These are phyloP conservation scores for Distichodus sexfasciatus DNA, from an alignment of 2,797 vertebrate genomes.

Conservation along the genomic window DNA sequence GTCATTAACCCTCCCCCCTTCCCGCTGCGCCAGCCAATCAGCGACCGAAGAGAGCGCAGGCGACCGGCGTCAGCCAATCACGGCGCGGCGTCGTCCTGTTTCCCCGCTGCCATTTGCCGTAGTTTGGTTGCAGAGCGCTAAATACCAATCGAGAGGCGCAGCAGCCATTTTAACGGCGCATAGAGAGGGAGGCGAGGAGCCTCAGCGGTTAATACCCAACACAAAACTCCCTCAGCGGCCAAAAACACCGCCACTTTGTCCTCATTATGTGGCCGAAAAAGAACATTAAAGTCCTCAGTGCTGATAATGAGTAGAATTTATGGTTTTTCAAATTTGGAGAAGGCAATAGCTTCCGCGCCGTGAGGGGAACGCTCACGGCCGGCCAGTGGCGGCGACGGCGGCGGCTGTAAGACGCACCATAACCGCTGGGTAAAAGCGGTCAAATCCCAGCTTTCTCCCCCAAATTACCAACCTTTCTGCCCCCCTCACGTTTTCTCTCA, in stretches of 20 bases:
- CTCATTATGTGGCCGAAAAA: no score
- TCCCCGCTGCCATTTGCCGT: slow-evolving; percentile 62
- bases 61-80: slow-evolving; percentile 57
- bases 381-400: no score
- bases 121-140: slow-evolving; percentile 77
- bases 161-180: slow-evolving; percentile 79
- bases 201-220: slow-evolving; percentile 17
- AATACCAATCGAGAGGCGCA: slow-evolving; percentile 75
- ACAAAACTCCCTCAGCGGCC: neutral
- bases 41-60: slow-evolving; percentile 13
- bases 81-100: slow-evolving; percentile 37
- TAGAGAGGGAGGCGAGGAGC: slow-evolving; percentile 56
- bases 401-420: no score
- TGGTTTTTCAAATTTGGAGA: no score
- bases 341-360: no score
- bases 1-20: no score
- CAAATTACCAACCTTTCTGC: no score
- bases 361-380: no score
- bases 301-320: no score
- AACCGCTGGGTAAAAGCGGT: no score
- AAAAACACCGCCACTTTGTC: slow-evolving; percentile 58
- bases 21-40: slow-evolving; percentile 35
- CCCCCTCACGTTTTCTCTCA: no score
- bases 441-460: no score
- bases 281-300: neutral